Evolutionary conservation across 2,797 vertebrate genomes (phyloP), one percentile per base, ranked within the genome.

Genomic region (Poliocrania exsul): DNA sequence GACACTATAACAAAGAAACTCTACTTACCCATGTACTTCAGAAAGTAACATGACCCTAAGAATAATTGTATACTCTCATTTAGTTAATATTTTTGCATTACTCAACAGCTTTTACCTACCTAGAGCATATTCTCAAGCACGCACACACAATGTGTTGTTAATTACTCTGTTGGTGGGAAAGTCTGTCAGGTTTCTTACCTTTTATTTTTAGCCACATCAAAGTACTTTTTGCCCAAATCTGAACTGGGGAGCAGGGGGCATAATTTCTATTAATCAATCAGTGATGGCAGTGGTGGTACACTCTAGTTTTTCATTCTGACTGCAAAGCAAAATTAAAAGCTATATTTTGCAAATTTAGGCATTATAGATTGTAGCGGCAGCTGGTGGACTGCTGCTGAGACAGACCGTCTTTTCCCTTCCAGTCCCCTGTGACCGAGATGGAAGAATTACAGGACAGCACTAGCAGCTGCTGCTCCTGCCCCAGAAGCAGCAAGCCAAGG

Each of bases 331-430:
- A 97, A 97, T 93, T 95, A 95, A 96, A 96, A 95, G 93, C 92
- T 89, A 6, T 87, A 92, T 95, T 95, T 96, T 97, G 97, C 96
- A 97, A 96, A 97, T 97, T 87, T 94, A 58, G 53, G 13, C 92
- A 81, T 95, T 95, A 81, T 92, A 70, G 92, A 86, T 81, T 20
- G 88, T 31, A 81, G 96, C 18, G 0, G 97, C 97, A 97, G 96
- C 97, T 97, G 96, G 95, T 96, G 92, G 96, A 92, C 96, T 96
- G 94, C 95, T 93, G 97, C 96, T 93, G 94, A 96, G 93, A 89
- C 92, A 97, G 96, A 95, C 91, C 14, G 19, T 83, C 96, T 97
- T 94, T 75, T 86, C 84, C 93, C 65, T 93, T 86, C 81, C 72
- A 88, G 92, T 97, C 96, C 95, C 97, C 92, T 95, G 96, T 93